phyloP scores from a whole-genome alignment of 2,113 vertebrate species.

The Eonycteris spelaea region DNA sequence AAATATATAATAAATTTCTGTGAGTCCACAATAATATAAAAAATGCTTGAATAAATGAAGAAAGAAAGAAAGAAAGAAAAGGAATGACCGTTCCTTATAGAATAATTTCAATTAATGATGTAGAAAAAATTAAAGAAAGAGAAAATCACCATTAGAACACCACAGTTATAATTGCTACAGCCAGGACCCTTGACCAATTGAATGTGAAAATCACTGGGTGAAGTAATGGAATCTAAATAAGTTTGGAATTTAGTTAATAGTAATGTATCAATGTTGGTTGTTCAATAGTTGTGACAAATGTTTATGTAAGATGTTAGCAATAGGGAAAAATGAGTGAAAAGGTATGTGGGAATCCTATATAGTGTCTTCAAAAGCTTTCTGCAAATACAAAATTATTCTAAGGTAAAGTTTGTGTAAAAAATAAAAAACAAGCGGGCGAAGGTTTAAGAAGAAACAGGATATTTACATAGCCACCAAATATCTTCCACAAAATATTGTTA shows the following conservation, averaged over 20 bases:
- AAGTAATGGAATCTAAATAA: neutral
- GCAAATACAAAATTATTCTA: neutral
- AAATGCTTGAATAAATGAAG: neutral
- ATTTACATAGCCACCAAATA: neutral
- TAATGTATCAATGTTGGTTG: neutral
- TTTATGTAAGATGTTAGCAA: neutral
- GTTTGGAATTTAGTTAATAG: neutral
- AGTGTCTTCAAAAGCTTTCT: neutral
- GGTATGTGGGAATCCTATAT: neutral
- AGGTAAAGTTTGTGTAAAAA: neutral
- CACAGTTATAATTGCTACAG: neutral
- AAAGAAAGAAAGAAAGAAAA: neutral
- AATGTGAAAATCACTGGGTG: neutral
- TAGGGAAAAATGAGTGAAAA: neutral
- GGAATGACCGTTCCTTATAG: neutral
- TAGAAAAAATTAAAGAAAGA: neutral
- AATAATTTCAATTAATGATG: neutral
- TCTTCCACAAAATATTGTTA: neutral
- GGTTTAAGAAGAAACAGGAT: neutral
- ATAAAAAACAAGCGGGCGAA: neutral
- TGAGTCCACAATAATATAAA: neutral
- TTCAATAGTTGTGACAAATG: neutral
- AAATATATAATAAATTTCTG: slow-evolving; percentile 18
- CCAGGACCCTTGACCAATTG: neutral
- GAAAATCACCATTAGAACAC: neutral